Evolutionary conservation across 92 coral and sea anemone genomes (phyloP), one percentile per base, ranked within the genome.

Genomic region (Bergia sp.): DNA sequence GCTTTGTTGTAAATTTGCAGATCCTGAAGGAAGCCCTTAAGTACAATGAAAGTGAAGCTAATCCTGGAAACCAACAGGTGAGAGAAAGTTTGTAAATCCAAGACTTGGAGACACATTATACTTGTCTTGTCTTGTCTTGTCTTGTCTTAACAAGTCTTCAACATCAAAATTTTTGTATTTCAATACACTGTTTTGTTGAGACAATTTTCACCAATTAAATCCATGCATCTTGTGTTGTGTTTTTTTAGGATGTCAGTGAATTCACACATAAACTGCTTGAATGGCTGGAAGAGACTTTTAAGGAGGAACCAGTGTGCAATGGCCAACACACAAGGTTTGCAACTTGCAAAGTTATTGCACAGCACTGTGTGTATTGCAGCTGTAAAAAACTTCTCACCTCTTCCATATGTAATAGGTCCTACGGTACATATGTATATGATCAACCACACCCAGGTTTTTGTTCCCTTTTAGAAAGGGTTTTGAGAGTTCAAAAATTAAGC

Each of bases 51-150:
- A 95, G 93, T 95, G 98, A 95, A 77, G 94, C 94, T 44, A 95
- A 95, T 76, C 98, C 98, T 72, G 98, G 98, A 23, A 95, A 95
- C 85, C 98, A 95, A 47, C 98, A 95, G 94, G 98, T 95, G 49
- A 43, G 64, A 39, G 40, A 3, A 40, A 47, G 18, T 9, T 20
- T 8, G 9, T 4, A 36, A 20, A 44, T 47, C 7, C 23, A 29
- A 10, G 0, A 23, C 50, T 18, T 20, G 2, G 20, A 38, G 80
- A 29, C 29, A 29, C 29, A 29, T 29, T 29, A 29, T 29, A 29
- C 29, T 29, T 29, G 29, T 29, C 29, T 29, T 29, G 29, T 29
- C 29, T 29, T 29, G 29, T 29, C 29, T 29, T 29, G 29, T 29
- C 29, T 29, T 29, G 29, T 29, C 29, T 29, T 29, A 47, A 5